Evolutionary conservation across 2,113 vertebrate genomes (phyloP).

Genomic region (Mirza zaza): DNA sequence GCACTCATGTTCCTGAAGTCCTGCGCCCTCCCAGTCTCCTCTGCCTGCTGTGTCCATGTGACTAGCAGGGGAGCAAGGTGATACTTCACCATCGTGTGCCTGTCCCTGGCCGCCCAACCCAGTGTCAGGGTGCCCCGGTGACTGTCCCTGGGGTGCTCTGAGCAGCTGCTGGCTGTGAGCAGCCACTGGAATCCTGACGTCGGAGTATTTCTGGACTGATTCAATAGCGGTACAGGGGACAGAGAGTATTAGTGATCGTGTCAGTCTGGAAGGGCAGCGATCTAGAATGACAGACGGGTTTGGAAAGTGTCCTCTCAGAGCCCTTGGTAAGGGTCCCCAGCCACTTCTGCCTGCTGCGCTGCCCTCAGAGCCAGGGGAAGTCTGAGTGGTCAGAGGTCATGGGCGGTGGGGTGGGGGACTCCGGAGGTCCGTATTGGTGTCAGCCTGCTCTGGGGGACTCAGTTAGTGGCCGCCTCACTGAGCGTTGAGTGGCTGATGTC

Average conservation of each 20-base stretch:
- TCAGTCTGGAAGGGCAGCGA: background rate
- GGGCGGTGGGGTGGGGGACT: background rate
- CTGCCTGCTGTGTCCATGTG: rapidly evolving
- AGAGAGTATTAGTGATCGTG: background rate
- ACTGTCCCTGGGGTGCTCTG: background rate
- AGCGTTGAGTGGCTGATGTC: background rate
- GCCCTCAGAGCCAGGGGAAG: background rate
- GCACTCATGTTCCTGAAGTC: background rate
- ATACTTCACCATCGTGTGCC: background rate
- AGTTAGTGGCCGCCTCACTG: background rate
- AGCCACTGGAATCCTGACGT: background rate
- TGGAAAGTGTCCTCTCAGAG: background rate
- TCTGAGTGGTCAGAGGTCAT: background rate
- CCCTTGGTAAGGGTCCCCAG: background rate
- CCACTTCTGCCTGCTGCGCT: background rate
- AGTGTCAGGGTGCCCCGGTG: rapidly evolving
- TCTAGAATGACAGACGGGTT: background rate
- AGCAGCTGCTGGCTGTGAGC: background rate
- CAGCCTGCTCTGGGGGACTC: background rate
- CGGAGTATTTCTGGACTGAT: background rate
- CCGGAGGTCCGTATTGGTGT: background rate
- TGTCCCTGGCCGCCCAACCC: background rate
- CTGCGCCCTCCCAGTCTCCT: background rate
- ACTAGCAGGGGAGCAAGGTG: background rate
- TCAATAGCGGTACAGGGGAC: background rate